Conservation (phyloP, 2,888 invertebrate species). For the Mimas tiliae region DNA sequence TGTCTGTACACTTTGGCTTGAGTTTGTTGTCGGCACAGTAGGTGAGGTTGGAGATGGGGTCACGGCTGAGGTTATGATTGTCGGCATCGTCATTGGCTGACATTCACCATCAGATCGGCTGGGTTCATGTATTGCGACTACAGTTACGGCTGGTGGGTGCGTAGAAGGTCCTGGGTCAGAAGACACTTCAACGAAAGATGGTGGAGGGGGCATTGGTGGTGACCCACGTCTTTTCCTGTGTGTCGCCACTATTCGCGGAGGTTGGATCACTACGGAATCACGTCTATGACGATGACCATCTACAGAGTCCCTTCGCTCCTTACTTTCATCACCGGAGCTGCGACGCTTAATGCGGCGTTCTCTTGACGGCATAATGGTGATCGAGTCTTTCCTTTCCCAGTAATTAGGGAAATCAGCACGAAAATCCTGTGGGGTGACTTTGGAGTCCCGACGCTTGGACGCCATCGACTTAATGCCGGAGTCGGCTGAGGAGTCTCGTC, state of each 20-base stretch:
- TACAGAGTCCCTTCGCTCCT: conserved; percentile 86
- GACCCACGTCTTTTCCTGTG: conserved; percentile 83
- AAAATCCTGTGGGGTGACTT: conserved; percentile 87
- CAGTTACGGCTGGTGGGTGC: conserved; percentile 74
- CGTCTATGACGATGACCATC: conserved; percentile 88
- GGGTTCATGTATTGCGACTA: conserved; percentile 77
- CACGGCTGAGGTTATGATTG: conserved; percentile 92
- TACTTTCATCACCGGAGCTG: conserved; percentile 86
- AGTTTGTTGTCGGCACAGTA: conserved; percentile 70
- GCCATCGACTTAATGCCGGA: conserved; percentile 92
- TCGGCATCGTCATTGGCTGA: conserved; percentile 87
- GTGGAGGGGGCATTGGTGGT: conserved; percentile 72
- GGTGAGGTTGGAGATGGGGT: conserved; percentile 93
- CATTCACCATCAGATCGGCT: conserved; percentile 86
- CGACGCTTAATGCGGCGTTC: conserved; percentile 81
- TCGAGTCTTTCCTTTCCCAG: conserved; percentile 89
- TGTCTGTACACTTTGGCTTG: conserved; percentile 59
- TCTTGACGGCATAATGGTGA: conserved; percentile 75
- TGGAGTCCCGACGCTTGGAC: conserved; percentile 90
- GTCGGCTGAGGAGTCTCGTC: conserved; percentile 95
- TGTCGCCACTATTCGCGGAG: conserved; percentile 86
- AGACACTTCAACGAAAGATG: conserved; percentile 84
- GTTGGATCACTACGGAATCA: conserved; percentile 87
- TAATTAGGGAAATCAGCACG: conserved; percentile 89
- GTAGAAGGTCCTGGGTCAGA: conserved; percentile 88